Conservation (phyloP, 2,797 vertebrate species). For the Urocyon cinereoargenteus region DNA sequence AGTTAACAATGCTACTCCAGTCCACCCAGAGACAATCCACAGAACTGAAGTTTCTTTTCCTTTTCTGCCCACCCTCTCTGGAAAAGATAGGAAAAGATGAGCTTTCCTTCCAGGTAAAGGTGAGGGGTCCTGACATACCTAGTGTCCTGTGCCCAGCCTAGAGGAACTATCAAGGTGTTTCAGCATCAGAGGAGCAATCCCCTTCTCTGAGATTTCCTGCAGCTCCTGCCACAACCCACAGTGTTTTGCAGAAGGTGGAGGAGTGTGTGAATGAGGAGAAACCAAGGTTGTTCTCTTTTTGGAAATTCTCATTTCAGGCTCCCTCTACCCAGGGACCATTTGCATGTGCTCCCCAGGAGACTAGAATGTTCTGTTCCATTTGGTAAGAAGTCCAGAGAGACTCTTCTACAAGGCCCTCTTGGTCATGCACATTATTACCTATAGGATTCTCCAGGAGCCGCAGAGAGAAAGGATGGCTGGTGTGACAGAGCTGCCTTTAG, state of each 20-base stretch:
- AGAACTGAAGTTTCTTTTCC: not conserved
- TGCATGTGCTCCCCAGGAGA: not conserved
- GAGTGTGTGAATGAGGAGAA: not conserved
- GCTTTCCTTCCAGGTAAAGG: not conserved
- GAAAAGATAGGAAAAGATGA: not conserved
- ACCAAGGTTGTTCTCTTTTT: not conserved
- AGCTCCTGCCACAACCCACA: fast-evolving
- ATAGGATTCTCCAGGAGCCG: not conserved
- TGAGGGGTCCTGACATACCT: not conserved
- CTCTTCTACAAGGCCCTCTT: not conserved
- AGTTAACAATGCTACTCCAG: not conserved
- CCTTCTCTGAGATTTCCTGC: not conserved
- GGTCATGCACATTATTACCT: too few relatives aligned
- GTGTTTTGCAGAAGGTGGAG: not conserved
- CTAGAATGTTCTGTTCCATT: not conserved
- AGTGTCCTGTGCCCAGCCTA: not conserved
- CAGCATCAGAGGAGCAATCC: too few relatives aligned
- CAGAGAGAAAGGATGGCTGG: not conserved
- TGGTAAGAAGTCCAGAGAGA: not conserved
- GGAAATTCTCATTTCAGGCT: constrained; percentile 19
- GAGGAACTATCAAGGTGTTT: not conserved
- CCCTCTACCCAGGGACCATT: not conserved
- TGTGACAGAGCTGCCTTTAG: not conserved
- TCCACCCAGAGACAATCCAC: not conserved
- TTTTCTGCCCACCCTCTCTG: not conserved